Evolutionary conservation across 2,797 vertebrate genomes (phyloP), one percentile per base, ranked within the genome.

Genomic region (Phoeniculus purpureus): DNA sequence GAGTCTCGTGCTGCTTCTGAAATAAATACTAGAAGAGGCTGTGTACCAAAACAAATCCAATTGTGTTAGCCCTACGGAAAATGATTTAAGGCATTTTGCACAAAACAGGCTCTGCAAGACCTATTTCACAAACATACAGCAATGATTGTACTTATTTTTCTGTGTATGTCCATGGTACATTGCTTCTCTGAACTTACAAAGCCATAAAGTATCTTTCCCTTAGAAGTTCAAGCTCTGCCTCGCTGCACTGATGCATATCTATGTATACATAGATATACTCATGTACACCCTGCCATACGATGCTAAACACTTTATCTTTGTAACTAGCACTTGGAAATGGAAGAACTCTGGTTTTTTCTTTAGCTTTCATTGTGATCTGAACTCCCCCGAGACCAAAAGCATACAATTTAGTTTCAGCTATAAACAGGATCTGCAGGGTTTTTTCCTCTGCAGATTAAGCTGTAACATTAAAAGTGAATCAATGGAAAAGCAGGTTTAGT

Each of bases 71-170:
- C 89, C 93, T 87, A 94, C 82, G 27, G 66, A 93, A 92, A 85
- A 52, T 64, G 66, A 92, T 87, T 95, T 95, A 96, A 96, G 93
- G 95, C 95, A 94, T 95, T 93, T 92, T 76, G 68, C 73, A 60
- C 87, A 81, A 94, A 93, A 94, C 76, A 54, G 78, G 59, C 47
- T 83, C 73, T 81, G 59, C 66, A 66, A 92, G 83, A 78, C 7
- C 5, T 84, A 15, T 87, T 85, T 85, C 82, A 87, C 56, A 87
- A 94, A 64, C 6, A 3, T 85, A 89, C 91, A 70, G 89, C 81
- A 94, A 87, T 0, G 0, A 51, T 76, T 87, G 22, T 81, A 62
- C n/a, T 51, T 75, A 27, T 73, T 87, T 91, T 81, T 89, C 45
- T 92, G 10, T 68, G 82, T 85, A 45, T 64, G 45, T 75, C 81